Evolutionary conservation across 2,888 invertebrate genomes (phyloP).

Genomic region (Acanthosoma haemorrhoidale): DNA sequence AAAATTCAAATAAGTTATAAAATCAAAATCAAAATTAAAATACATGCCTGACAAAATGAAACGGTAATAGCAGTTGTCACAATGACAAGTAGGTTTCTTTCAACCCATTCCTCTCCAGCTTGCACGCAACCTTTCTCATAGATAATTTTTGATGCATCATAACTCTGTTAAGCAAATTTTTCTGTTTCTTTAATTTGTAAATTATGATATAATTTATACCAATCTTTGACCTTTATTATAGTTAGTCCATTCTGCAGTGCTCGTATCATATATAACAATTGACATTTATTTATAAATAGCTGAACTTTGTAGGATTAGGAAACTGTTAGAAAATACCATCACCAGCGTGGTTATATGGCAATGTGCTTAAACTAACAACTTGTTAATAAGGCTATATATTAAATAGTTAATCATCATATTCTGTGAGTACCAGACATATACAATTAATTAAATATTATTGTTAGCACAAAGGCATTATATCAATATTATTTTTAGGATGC

Average conservation of each 20-base stretch:
- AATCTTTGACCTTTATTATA: background rate
- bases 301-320: no score
- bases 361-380: no score
- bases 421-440: no score
- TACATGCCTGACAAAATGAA: conserved; percentile 88
- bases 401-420: no score
- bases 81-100: conserved; percentile 87
- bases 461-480: no score
- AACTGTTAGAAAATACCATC: no score
- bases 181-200: background rate
- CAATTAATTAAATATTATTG: no score
- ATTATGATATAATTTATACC: background rate
- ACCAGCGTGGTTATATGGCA: no score
- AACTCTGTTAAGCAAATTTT: conserved; percentile 52
- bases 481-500: no score
- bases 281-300: background rate
- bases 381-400: no score
- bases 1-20: background rate
- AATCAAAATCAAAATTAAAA: background rate
- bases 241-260: background rate
- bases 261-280: background rate
- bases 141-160: conserved; percentile 73
- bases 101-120: conserved; percentile 91
- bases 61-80: conserved; percentile 81
- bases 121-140: conserved; percentile 92